Evolutionary conservation across 2,113 vertebrate species (phyloP).

Genomic region (Alouatta palliata): DNA sequence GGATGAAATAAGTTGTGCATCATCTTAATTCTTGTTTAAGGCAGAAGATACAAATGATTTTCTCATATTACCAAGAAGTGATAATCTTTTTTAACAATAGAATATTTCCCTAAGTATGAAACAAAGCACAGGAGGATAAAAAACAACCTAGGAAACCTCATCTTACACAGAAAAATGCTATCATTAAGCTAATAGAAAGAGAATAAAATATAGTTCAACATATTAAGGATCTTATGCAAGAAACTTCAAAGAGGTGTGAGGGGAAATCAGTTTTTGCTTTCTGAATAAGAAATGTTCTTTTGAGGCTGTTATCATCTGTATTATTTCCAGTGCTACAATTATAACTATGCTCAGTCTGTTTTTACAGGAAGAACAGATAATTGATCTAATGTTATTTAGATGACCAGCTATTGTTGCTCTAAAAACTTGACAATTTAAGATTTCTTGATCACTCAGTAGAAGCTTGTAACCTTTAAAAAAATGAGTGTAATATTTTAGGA

Average conservation of each 20-base stretch:
- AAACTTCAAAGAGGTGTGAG: neutral
- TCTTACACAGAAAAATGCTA: neutral
- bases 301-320: neutral
- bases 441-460: neutral
- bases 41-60: neutral
- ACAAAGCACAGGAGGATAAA: no score
- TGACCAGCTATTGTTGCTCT: neutral
- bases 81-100: neutral
- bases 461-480: neutral
- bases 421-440: neutral
- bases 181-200: neutral
- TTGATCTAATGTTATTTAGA: neutral
- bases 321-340: neutral
- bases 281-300: neutral
- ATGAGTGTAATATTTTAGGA: neutral
- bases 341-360: neutral
- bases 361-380: neutral
- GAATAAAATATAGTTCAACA: neutral
- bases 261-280: neutral
- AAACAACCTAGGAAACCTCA: no score
- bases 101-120: neutral
- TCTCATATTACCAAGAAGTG: neutral
- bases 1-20: neutral
- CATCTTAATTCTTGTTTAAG: neutral
- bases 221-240: neutral